Evolutionary conservation across 2,797 vertebrate genomes (phyloP), one percentile per base, ranked within the genome.

Genomic region (Pipistrellus pygmaeus): DNA sequence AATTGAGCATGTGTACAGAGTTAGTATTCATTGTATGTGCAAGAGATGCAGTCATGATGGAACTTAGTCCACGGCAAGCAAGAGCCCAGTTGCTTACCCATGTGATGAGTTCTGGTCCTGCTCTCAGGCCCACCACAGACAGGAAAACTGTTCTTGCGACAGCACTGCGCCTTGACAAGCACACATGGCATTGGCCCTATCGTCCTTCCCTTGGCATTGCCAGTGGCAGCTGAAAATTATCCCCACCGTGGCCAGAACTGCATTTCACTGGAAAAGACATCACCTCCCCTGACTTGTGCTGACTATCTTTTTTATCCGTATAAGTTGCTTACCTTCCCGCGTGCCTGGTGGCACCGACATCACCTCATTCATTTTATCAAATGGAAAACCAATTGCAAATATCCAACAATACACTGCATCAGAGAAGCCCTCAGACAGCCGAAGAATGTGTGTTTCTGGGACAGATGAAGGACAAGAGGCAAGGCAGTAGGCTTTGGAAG

Each of bases 371-470:
- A 75, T 92, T 76, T 94, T 38, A 80, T 83, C 41, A 93, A 91
- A 73, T 92, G 72, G 64, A 69, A 96, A 91, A 80, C 53, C n/a
- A 68, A 20, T 18, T 88, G 64, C n/a, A 84, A 86, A 77, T 85
- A 51, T 13, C 20, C 41, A 73, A 51, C 8, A 83, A 44, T 23
- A 48, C 41, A 11, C 32, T 30, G 25, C 13, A 23, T 71, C 30
- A 68, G 25, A 78, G 25, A 77, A 41, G 71, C 20, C 13, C 5
- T 38, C 23, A 46, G 41, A 82, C 89, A 72, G 80, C 17, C 41
- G 85, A 91, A 48, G 41, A 41, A n/a, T 13, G 4, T 53, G 2
- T 62, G 64, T 64, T 84, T 90, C 66, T 94, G 32, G 55, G 6
- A 21, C 1, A 3, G 6, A 2, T 32, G 12, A 25, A 57, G 25